Conservation (phyloP, 2,113 vertebrate species). For the Crotalus viridis region DNA sequence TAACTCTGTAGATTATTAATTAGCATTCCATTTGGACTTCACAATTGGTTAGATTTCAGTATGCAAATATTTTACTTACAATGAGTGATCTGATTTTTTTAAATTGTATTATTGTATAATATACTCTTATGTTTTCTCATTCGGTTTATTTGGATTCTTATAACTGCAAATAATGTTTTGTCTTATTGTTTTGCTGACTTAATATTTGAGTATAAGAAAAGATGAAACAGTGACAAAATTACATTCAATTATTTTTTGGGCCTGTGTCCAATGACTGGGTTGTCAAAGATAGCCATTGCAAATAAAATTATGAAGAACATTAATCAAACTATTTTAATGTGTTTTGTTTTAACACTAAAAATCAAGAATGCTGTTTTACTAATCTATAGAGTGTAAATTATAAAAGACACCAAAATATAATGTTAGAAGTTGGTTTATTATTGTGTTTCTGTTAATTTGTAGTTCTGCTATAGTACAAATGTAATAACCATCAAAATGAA, state of each 20-base stretch:
- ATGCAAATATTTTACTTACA: background rate
- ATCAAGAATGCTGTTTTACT: conserved; percentile 68
- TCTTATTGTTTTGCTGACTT: conserved; percentile 28
- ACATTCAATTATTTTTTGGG: conserved; percentile 46
- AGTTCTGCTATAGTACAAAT: conserved; percentile 79
- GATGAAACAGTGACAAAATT: conserved; percentile 37
- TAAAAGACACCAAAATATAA: conserved; percentile 71
- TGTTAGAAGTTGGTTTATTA: conserved; percentile 71
- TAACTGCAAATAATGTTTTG: background rate
- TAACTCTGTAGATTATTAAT: background rate
- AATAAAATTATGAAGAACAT: conserved; percentile 34
- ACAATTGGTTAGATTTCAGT: background rate
- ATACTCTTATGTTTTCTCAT: background rate
- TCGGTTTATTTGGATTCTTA: background rate
- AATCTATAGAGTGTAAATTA: conserved; percentile 68
- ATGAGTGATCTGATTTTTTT: background rate
- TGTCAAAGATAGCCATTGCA: conserved; percentile 49
- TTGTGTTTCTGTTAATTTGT: conserved; percentile 76
- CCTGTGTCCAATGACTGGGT: conserved; percentile 47
- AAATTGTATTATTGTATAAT: background rate
- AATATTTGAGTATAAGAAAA: background rate
- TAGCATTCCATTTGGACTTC: background rate
- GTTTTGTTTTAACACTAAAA: conserved; percentile 61
- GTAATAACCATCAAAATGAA: conserved; percentile 82
- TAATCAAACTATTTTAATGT: conserved; percentile 24